A percentile compares a stretch with the other conserved stretches of the same genome.
Evolutionary conservation across 2,113 vertebrate species (phyloP).

Genomic region (Strix aluco): DNA sequence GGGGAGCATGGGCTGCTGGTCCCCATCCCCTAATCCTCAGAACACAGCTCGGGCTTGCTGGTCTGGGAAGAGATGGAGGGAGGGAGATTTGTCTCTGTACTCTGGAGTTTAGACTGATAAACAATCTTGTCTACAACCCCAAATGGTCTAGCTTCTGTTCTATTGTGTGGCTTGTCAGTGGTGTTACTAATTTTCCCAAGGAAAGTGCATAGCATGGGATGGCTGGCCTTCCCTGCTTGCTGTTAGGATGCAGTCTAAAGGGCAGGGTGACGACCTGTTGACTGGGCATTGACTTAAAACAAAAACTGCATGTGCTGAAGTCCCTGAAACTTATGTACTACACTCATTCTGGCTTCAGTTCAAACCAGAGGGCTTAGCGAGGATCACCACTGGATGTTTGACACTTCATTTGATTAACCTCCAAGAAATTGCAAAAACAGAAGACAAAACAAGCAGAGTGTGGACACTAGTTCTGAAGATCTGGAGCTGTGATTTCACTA

Average conservation of each 20-base stretch:
- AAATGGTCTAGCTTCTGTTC: conserved; percentile 53
- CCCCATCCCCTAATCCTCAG: not conserved
- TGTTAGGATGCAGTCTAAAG: not conserved
- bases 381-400: not conserved
- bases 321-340: not conserved
- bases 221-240: conserved; percentile 7
- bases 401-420: not conserved
- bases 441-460: not conserved
- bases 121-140: conserved; percentile 61
- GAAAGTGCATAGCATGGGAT: not conserved
- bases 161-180: conserved; percentile 40
- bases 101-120: conserved; percentile 37
- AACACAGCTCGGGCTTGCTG: not conserved
- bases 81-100: conserved; percentile 17
- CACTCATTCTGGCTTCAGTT: not conserved
- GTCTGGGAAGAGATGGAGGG: not conserved
- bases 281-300: not conserved
- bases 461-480: not conserved
- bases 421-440: not conserved
- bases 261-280: not conserved
- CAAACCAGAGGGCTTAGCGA: not conserved
- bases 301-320: not conserved
- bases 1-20: not conserved
- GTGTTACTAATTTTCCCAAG: not conserved
- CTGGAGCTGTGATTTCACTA: not conserved